Base-by-base conservation (phyloP, 2,113 vertebrate species). In the Poeciliopsis prolifica region DNA sequence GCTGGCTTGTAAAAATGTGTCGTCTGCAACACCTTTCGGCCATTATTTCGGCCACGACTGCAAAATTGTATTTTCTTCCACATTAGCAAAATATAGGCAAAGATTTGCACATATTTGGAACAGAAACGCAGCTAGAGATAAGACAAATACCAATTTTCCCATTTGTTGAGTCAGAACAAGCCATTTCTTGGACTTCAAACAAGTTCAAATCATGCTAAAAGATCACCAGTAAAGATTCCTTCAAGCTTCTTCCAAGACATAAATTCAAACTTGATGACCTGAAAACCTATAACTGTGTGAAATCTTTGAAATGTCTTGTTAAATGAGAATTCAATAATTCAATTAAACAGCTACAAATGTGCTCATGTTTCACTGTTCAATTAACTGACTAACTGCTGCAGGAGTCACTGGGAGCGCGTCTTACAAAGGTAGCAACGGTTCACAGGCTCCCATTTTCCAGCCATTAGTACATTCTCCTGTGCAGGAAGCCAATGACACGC, bases 321-420 rank as follows among this genome's bases (percentile, higher is more conserved):
- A 60, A 69, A 77, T 37, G 67, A 69, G 19, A 44, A 75, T 72
- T 75, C 33, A 61, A 63, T 82, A 62, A 67, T 60, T 22, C 24
- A 80, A 70, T 78, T 70, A 82, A 78, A 70, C 58, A 24, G 65
- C 68, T 63, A 83, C 62, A 40, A 5, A 71, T 68, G 80, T 68
- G 44, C 82, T 61, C 17, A 68, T 58, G 30, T 80, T 58, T 71
- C 51, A 78, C 33, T 0, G 62, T 48, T 67, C 26, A 68, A 76
- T 74, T 70, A 35, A 64, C 48, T 79, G 68, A 73, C 22, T 72
- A 75, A 77, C 64, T 61, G 44, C 74, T 62, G 44, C 40, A 37
- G 44, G 62, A 72, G 58, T 69, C 42, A 33, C 79, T n/a, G 68
- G 3, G 3, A 24, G 4, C n/a, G 15, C 2, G 26, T 68, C 71